These are phyloP conservation scores for Grus americana DNA, from an alignment of 2,113 vertebrate species.

Conservation along the genomic window DNA sequence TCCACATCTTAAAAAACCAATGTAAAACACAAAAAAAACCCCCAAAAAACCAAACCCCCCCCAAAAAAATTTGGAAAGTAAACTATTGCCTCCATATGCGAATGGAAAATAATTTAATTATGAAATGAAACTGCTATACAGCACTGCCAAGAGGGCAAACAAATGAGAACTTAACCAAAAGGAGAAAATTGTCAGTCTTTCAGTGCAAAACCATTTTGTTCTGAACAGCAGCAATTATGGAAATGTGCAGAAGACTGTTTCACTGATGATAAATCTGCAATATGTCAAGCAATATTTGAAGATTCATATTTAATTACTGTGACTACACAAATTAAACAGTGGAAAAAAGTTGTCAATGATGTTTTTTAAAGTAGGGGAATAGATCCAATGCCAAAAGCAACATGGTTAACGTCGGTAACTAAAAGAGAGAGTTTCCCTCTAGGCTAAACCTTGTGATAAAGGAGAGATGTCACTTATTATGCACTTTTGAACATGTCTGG, in stretches of 20 bases:
- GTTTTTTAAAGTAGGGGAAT: slow-evolving; percentile 21
- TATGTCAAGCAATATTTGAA: slow-evolving; percentile 49
- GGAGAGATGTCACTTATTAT: slow-evolving; percentile 4
- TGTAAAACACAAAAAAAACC: background rate
- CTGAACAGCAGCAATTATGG: slow-evolving; percentile 38
- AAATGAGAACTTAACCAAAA: slow-evolving; percentile 28
- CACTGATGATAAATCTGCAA: slow-evolving; percentile 44
- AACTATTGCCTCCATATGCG: background rate
- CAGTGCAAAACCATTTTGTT: slow-evolving; percentile 5
- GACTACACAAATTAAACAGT: slow-evolving; percentile 20
- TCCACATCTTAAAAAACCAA: background rate
- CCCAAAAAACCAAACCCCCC: background rate
- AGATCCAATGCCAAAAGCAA: slow-evolving; percentile 59
- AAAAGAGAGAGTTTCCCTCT: slow-evolving; percentile 8
- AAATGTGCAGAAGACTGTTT: slow-evolving; percentile 52
- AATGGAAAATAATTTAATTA: slow-evolving; percentile 55
- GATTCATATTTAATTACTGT: slow-evolving; percentile 56
- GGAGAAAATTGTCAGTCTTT: slow-evolving; percentile 41
- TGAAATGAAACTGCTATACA: background rate
- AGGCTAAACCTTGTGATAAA: slow-evolving; percentile 49
- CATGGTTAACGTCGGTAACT: background rate
- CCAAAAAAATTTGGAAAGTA: background rate
- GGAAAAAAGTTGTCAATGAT: slow-evolving; percentile 53
- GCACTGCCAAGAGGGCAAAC: slow-evolving; percentile 30
- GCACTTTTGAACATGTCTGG: slow-evolving; percentile 12